phyloP scores from a whole-genome alignment of 1,140 invertebrate genomes.

The Drusus annulatus region DNA sequence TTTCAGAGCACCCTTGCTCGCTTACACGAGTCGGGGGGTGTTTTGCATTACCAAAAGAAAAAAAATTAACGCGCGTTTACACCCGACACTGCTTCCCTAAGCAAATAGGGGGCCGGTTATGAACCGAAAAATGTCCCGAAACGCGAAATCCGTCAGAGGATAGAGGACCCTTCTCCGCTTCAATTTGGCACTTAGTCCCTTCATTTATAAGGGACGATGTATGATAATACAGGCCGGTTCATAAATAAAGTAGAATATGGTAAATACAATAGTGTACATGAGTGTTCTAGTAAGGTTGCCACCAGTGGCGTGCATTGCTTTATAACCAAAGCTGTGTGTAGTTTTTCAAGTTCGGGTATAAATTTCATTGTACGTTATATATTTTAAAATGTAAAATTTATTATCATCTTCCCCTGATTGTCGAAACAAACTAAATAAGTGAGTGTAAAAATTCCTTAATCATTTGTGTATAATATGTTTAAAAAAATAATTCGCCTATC shows the following conservation, averaged over 20 bases:
- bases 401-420: too few relatives aligned
- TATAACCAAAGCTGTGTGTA: too few relatives aligned
- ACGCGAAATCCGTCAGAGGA: conserved; percentile 40
- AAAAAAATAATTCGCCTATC: too few relatives aligned
- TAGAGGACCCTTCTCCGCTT: conserved; percentile 27
- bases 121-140: conserved; percentile 47
- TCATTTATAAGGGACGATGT: conserved; percentile 35
- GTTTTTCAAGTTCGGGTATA: too few relatives aligned
- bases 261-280: conserved; percentile 71
- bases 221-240: conserved; percentile 53
- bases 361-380: too few relatives aligned
- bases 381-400: too few relatives aligned
- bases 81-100: conserved; percentile 37
- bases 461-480: too few relatives aligned
- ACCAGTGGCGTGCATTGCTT: too few relatives aligned
- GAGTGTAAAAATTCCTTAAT: too few relatives aligned
- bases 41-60: conserved; percentile 32
- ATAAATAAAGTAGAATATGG: conserved; percentile 74
- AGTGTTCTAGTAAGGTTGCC: conserved; percentile 25
- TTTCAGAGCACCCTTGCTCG: not conserved
- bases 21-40: not conserved
- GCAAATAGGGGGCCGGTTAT: conserved; percentile 52
- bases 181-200: conserved; percentile 41
- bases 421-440: too few relatives aligned
- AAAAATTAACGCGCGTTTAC: conserved; percentile 52